Conservation (phyloP, 2,888 invertebrate species). For the Abscondita cerata region DNA sequence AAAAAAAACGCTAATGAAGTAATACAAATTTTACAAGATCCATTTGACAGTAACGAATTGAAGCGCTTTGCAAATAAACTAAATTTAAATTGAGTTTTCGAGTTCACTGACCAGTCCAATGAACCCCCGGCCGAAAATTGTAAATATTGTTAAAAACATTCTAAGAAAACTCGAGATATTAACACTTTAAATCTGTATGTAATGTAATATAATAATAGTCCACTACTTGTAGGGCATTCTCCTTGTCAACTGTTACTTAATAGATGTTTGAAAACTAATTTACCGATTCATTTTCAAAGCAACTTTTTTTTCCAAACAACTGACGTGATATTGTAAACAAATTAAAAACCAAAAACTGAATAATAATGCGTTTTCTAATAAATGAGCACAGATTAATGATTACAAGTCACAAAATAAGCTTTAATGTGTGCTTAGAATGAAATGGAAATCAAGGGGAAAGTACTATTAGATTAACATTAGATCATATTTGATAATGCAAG, state of each 20-base stretch:
- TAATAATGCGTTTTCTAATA: neutral
- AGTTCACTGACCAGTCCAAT: neutral
- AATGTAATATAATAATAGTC: neutral
- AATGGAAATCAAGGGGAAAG: too few relatives aligned
- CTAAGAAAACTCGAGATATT: too few relatives aligned
- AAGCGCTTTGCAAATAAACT: neutral
- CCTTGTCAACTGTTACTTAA: neutral
- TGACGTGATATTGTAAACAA: neutral
- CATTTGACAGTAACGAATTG: neutral
- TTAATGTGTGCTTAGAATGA: too few relatives aligned
- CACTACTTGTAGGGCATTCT: neutral
- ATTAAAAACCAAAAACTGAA: neutral
- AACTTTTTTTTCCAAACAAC: neutral
- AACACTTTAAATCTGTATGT: neutral
- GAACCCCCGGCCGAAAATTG: neutral
- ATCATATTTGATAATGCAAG: too few relatives aligned
- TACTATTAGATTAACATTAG: too few relatives aligned
- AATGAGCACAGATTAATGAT: neutral
- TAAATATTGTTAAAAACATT: too few relatives aligned
- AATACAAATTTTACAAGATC: conserved; percentile 16
- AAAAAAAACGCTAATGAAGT: conserved; percentile 24
- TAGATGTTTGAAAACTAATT: neutral
- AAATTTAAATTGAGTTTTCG: neutral
- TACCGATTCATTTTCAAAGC: neutral
- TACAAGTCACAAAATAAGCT: too few relatives aligned